These are phyloP conservation scores for Zaprionus africanus DNA, from an alignment of 1,140 invertebrate genomes.

Conservation along the genomic window DNA sequence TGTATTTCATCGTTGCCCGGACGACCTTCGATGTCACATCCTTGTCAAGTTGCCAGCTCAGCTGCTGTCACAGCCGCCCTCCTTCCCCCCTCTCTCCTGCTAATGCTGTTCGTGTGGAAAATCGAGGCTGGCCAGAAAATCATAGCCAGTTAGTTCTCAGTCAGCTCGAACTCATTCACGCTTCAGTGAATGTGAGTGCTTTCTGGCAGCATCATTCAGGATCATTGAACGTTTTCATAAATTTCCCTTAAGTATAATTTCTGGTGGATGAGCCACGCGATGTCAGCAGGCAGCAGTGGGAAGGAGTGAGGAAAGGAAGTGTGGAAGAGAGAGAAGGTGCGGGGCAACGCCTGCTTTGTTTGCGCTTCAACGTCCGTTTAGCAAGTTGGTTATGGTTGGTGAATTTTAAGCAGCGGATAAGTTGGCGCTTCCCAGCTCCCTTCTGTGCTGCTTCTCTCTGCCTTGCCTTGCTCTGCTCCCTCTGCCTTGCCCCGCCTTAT, in stretches of 20 bases:
- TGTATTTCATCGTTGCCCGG: constrained; percentile 73
- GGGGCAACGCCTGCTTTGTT: constrained; percentile 55
- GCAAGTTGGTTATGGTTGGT: constrained; percentile 75
- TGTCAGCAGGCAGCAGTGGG: background rate
- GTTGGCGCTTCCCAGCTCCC: background rate
- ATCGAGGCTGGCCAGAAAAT: constrained; percentile 56
- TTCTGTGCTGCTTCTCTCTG: background rate
- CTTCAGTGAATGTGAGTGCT: constrained; percentile 62
- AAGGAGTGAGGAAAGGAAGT: background rate
- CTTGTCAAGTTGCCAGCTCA: constrained; percentile 62
- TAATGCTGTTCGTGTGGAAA: constrained; percentile 77
- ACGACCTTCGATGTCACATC: constrained; percentile 80
- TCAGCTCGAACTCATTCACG: constrained; percentile 64
- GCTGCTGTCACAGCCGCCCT: constrained; percentile 13
- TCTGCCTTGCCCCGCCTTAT: background rate
- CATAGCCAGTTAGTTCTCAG: constrained; percentile 38
- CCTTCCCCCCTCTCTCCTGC: background rate
- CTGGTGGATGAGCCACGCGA: constrained; percentile 14
- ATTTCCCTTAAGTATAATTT: constrained; percentile 72
- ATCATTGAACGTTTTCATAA: constrained; percentile 83
- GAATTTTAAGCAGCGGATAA: constrained; percentile 64
- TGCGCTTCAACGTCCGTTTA: constrained; percentile 74
- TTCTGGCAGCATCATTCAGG: constrained; percentile 60
- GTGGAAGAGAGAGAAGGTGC: constrained; percentile 8
- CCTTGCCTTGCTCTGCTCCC: background rate